Base-by-base conservation (phyloP, 2,888 invertebrate species). In the Ectropis crepuscularia region DNA sequence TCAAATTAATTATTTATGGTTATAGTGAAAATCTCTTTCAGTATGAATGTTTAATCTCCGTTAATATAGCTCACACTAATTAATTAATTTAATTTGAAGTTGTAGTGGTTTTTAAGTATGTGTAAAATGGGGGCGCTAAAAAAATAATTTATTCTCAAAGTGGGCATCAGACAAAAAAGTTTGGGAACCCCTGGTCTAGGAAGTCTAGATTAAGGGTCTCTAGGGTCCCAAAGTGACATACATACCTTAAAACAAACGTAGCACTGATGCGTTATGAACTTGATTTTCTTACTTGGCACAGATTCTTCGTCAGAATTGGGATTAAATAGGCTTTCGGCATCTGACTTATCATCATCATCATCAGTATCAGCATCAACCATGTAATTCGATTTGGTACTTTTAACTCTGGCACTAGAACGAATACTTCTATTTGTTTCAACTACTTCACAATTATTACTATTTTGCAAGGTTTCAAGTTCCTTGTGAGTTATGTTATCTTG, bases 221-320 rank as follows among this genome's bases (percentile, higher is more conserved):
- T 6, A 41, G 7, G 7, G 8, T 46, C 7, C 6, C 12, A 16
- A 7, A 9, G 8, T 28, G 4, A 28, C 16, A 28, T 70, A 28
- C 16, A 28, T 70, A 90, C 90, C 84, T 87, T 86, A 65, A 86
- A 87, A 69, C 91, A 91, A 6, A 89, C 78, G 57, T 90, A 88
- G 53, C 91, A 91, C 51, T 91, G 90, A 53, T 86, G 83, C 0
- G 78, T 79, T 45, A 86, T 82, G 5, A 89, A 76, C 7, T 73
- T 82, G 0, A 85, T 53, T 68, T 79, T 82, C 5, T 71, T 71
- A 43, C 71, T 75, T 0, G 39, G 61, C 38, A 61, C 51, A 16
- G 53, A 43, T 39, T 71, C 63, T 12, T 61, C 48, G 42, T 64
- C 48, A 16, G 6, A 58, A 5, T 46, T 12, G 50, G 51, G 54